Percentiles rank a stretch among this genome's conserved stretches.
Evolutionary conservation across 2,797 vertebrate genomes (phyloP).

Genomic region (Microctenopoma stevenorrisi): DNA sequence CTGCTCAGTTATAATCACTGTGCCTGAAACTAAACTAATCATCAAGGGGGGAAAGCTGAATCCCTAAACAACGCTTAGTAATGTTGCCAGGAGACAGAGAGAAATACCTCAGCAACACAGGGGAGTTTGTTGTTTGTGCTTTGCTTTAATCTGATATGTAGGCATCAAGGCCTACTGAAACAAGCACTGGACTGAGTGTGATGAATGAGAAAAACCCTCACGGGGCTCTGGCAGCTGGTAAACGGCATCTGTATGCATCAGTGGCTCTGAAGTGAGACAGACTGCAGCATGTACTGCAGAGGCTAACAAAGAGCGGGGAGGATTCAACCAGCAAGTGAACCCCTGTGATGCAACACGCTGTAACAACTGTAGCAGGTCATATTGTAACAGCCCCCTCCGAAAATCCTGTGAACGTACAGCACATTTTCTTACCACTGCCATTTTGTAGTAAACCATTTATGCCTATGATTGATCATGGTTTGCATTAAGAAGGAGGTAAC

Average conservation of each 20-base stretch:
- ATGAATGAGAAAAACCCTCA: constrained; percentile 56
- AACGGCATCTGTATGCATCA: constrained; percentile 72
- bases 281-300: constrained; percentile 72
- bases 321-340: constrained; percentile 39
- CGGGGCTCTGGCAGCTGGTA: constrained; percentile 59
- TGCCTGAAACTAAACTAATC: constrained; percentile 43
- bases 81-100: background rate
- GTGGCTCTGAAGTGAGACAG: constrained; percentile 63
- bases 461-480: too few species aligned
- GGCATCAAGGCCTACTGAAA: constrained; percentile 49
- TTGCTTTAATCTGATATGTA: constrained; percentile 28
- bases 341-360: constrained; percentile 71
- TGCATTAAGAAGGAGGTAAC: too few species aligned
- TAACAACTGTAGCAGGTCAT: constrained; percentile 48
- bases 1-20: constrained; percentile 24
- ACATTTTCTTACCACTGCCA: too few species aligned
- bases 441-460: too few species aligned
- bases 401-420: background rate
- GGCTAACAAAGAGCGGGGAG: constrained; percentile 42
- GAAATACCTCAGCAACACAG: constrained; percentile 2
- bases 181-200: constrained; percentile 44
- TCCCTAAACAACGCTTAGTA: constrained; percentile 18
- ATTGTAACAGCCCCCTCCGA: constrained; percentile 8
- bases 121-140: constrained; percentile 21
- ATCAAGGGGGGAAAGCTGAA: constrained; percentile 10